These are phyloP conservation scores for Conus ventricosus DNA, from an alignment of 1,140 invertebrate species.

Conservation along the genomic window DNA sequence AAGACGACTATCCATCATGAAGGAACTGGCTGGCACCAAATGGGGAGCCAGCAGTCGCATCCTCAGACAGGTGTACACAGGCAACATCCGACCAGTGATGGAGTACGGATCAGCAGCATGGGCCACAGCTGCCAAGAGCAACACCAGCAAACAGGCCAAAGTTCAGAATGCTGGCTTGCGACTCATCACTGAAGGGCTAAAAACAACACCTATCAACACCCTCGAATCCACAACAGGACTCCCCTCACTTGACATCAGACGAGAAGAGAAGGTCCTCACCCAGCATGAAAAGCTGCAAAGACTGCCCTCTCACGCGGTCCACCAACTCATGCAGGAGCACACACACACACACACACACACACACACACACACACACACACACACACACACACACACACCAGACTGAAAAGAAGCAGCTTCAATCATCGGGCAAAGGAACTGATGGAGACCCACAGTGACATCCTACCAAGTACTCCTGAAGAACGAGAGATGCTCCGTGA, in stretches of 20 bases:
- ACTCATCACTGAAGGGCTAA: constrained; percentile 27
- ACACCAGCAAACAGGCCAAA: constrained; percentile 7
- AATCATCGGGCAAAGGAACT: constrained; percentile 13
- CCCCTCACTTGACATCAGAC: neutral
- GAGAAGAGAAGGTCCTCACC: constrained; percentile 20
- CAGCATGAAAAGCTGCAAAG: constrained; percentile 14
- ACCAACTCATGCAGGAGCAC: neutral
- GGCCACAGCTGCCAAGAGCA: constrained; percentile 19
- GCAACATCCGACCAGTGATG: constrained; percentile 6
- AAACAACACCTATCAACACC: constrained; percentile 20
- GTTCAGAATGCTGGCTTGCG: constrained; percentile 22
- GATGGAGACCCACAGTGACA: neutral
- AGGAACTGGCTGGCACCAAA: constrained; percentile 34
- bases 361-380: too few species aligned
- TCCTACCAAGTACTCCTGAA: neutral
- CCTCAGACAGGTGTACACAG: constrained; percentile 16
- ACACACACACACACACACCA: neutral
- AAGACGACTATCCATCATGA: constrained; percentile 9
- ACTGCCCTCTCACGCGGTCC: neutral
- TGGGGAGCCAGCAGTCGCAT: constrained; percentile 24
- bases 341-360: neutral
- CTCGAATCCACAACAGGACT: neutral
- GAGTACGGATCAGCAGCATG: constrained; percentile 5
- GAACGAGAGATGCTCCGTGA: constrained; percentile 3
- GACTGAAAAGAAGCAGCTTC: constrained; percentile 4